Base-by-base conservation (phyloP, 2,888 invertebrate species). In the Lasiommata megera region DNA sequence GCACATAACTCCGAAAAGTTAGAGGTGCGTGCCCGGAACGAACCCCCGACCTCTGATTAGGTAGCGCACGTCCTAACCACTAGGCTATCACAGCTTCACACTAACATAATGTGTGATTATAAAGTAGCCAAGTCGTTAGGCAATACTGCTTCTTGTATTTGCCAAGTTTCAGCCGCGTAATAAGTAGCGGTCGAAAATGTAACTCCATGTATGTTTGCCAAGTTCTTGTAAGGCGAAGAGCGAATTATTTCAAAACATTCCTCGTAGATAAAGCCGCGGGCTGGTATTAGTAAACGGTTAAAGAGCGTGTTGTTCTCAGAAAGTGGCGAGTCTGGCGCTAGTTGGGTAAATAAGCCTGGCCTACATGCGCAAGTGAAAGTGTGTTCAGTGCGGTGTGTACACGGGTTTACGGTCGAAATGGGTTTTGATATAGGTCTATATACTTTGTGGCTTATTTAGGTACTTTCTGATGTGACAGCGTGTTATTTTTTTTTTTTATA, bases 261-360 rank as follows among this genome's bases (percentile, higher is more conserved):
- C 9, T 8, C 11, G 34, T 9, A 34, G 34, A 34, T 11, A 11
- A 34, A 40, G 40, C 16, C 40, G 16, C 40, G 17, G 40, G 9
- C 40, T 16, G 17, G 9, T 40, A 40, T 11, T 11, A 34, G 34
- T 34, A 3, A 34, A 11, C 34, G 3, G 34, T 11, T 34, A 34
- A 34, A 34, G 34, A 34, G 34, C 34, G 34, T 40, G 11, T 57
- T 18, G 46, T 51, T 51, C 59, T 52, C 41, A 18, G 54, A 55
- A 47, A 47, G 46, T 51, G 34, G 51, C 23, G 23, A 23, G 44
- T 34, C 44, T 1, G 11, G 37, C 37, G 28, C 37, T 41, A 52
- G 12, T 50, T 52, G 51, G 46, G 51, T 7, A 8, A 40, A 17
- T 17, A 9, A 17, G 17, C 8, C 1, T 3, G 17, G 14, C 40